phyloP scores from a whole-genome alignment of 2,113 vertebrate species.

The Hemiscyllium ocellatum region DNA sequence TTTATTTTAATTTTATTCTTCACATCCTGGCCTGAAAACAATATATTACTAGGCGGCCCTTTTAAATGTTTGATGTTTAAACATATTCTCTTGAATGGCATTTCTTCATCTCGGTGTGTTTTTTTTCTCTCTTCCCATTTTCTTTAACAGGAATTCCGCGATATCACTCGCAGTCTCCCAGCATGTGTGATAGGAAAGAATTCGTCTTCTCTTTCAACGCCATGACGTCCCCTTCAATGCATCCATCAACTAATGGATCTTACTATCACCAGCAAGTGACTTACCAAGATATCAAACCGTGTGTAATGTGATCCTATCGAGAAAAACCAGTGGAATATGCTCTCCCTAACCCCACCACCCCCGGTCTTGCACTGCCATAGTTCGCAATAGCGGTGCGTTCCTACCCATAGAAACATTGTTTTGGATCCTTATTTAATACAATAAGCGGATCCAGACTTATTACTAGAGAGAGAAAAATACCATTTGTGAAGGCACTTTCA shows the following conservation, averaged over 20 bases:
- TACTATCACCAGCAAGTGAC: constrained; percentile 97
- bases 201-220: constrained; percentile 99
- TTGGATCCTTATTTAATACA: constrained; percentile 29
- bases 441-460: constrained; percentile 8
- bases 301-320: constrained; percentile 79
- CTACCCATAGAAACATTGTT: neutral
- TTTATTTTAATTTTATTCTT: neutral
- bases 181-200: constrained; percentile 96
- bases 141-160: constrained; percentile 72
- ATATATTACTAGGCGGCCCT: neutral
- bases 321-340: neutral
- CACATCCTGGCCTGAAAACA: neutral
- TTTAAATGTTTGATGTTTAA: too few relatives aligned
- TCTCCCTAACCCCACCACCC: neutral
- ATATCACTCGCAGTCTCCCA: constrained; percentile 94
- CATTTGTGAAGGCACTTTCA: constrained; percentile 76
- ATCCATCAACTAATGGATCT: constrained; percentile 75
- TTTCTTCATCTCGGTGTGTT: constrained; percentile 13
- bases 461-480: constrained; percentile 13
- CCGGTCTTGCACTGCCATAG: neutral
- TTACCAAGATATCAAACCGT: constrained; percentile 98
- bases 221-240: constrained; percentile 95
- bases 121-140: neutral
- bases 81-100: neutral
- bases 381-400: neutral